Evolutionary conservation across 2,888 invertebrate genomes (phyloP).

Genomic region (Eutolmus rufibarbis): DNA sequence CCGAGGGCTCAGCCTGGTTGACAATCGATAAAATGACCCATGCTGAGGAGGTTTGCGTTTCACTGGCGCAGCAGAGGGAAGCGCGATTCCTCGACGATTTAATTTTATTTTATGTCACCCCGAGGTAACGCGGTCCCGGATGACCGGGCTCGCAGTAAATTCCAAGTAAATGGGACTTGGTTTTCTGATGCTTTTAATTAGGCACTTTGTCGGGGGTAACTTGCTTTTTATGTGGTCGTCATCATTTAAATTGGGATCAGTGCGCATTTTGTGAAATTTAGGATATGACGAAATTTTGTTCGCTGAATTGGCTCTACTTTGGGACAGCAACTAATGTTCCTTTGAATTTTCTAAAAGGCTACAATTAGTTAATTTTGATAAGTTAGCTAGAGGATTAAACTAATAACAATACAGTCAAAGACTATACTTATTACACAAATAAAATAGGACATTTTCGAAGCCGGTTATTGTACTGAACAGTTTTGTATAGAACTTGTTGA

Average conservation of each 20-base stretch:
- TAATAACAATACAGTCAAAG: no score
- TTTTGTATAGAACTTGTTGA: no score
- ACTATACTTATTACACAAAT: no score
- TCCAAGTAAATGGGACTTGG: not conserved
- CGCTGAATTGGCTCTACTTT: no score
- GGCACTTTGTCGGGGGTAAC: not conserved
- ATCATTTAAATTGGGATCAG: not conserved
- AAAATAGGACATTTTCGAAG: no score
- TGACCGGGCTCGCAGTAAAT: not conserved
- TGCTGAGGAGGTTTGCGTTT: not conserved
- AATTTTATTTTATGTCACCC: not conserved
- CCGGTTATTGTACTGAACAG: no score
- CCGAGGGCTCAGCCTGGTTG: not conserved
- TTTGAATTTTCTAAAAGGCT: no score
- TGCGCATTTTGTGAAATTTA: not conserved
- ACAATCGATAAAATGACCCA: not conserved
- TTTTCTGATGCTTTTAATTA: constrained; percentile 13
- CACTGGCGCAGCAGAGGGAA: not conserved
- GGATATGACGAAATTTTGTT: not conserved
- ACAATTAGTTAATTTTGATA: no score
- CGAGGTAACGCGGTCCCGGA: not conserved
- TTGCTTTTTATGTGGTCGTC: not conserved
- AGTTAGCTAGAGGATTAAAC: no score
- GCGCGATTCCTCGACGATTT: not conserved
- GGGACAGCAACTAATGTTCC: no score